Base-by-base conservation (phyloP, 2,888 invertebrate species). In the Drosophila maculinotata region DNA sequence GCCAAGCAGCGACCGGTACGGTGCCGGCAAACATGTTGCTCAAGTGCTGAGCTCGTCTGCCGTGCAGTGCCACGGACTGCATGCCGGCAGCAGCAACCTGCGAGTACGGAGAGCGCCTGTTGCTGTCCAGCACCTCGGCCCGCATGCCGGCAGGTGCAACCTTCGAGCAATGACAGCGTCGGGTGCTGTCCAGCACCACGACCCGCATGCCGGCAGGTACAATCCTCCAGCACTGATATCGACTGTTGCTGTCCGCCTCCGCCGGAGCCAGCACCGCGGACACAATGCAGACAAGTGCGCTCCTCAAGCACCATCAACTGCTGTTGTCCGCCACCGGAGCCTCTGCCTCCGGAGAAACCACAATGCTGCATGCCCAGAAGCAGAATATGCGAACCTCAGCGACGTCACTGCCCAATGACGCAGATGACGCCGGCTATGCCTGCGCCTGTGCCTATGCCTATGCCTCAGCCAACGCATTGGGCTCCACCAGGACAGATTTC, bases 291-390 rank as follows among this genome's bases (percentile, higher is more conserved):
- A 5, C 51, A n/a, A 12, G 5, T n/a, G 5, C 4, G 5, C 1
- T 30, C 41, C 1, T 8, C 7, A 23, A 20, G 9, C 3, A 9
- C 17, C 5, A 17, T 31, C 28, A 20, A 35, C 10, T 51, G 54
- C n/a, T 48, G 47, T 15, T 44, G 26, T 39, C 48, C 14, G 8
- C 38, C 51, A 20, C 33, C 30, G 5, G 20, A 33, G 5, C 53
- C 36, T 14, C 9, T 6, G 3, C 56, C 35, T 20, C 12, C 12
- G 4, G 12, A 17, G n/a, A 53, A 20, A 8, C 14, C 17, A 8
- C 4, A 1, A 9, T 17, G 8, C 12, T 41, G 15, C n/a, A 8
- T 35, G n/a, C 53, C 60, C 8, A 31, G 15, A 14, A 7, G 10
- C 17, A 35, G 25, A 31, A 12, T 31, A 12, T 3, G 5, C 23